Base-by-base conservation (phyloP, 1,140 invertebrate genomes). In the Antheraea pernyi region DNA sequence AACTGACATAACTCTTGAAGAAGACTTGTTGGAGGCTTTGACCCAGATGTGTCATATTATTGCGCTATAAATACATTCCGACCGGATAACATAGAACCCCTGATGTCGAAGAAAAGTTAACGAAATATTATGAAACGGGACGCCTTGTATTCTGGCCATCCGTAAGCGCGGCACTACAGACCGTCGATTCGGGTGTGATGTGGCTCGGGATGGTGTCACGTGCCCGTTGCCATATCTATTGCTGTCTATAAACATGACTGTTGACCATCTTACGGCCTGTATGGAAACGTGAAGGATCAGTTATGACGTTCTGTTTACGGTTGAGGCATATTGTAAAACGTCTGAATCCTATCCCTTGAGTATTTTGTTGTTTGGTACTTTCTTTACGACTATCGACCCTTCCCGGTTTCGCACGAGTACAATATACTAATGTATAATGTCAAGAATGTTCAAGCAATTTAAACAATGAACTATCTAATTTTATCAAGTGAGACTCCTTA, bases 11-110 rank as follows among this genome's bases (percentile, higher is more conserved):
- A 72, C 72, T 67, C 67, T 67, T 66, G 53, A 71, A 74, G 70
- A 71, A 66, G 37, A 74, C 70, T 69, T 72, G 77, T 72, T 69
- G 46, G 65, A 48, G 66, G 62, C 37, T 77, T 65, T 79, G 79
- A 81, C 79, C 77, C 74, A 67, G 76, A 79, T 81, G 75, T 76
- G 77, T 79, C 73, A 78, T 76, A 76, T 76, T 77, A 79, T 77
- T 74, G 73, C 59, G 67, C 75, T 76, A 76, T 80, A 80, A 80
- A 80, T 80, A 75, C 73, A 68, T 16, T 11, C 46, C 58, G n/a
- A 65, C 64, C 42, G 46, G 9, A 18, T 63, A 48, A 42, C n/a
- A 19, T 18, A 19, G 64, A 46, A 39, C 64, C 18, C 9, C 19
- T 18, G 46, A 30, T 63, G 30, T 37, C 37, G 13, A n/a, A 37